phyloP scores from a whole-genome alignment of 2,797 vertebrate species.

The Anas bahamensis region DNA sequence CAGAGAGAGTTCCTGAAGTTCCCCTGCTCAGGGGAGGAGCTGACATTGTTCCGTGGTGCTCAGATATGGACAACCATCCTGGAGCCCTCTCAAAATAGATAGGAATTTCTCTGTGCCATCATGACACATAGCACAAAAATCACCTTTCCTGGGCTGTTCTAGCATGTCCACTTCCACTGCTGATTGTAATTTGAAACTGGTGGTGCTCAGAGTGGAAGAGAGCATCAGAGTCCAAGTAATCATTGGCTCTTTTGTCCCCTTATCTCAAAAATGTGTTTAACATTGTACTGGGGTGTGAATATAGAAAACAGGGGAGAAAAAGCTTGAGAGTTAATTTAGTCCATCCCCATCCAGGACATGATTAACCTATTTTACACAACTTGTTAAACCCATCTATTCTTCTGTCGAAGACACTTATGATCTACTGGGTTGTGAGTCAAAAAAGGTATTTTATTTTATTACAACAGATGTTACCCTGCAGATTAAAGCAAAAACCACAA shows the following conservation, averaged over 20 bases:
- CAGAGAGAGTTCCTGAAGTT: neutral
- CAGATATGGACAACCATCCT: neutral
- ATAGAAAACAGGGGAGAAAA: neutral
- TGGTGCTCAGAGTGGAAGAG: neutral
- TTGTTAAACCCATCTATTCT: neutral
- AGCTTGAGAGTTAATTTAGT: neutral
- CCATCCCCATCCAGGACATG: accelerated
- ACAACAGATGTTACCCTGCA: neutral
- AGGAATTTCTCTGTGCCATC: neutral
- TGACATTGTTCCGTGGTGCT: neutral
- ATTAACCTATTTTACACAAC: neutral
- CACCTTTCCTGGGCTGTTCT: neutral
- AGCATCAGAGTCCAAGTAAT: neutral
- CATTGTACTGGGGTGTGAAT: neutral
- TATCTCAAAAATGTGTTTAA: neutral
- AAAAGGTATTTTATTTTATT: neutral
- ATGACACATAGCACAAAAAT: neutral
- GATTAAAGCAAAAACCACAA: neutral
- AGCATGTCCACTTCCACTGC: neutral
- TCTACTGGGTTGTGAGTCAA: neutral
- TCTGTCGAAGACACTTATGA: neutral
- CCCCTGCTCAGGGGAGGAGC: neutral
- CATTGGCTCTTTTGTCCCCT: neutral
- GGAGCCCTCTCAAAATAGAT: neutral
- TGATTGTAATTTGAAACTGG: neutral